Base-by-base conservation (phyloP, 1,140 invertebrate species). In the Drosophila nebulosa region DNA sequence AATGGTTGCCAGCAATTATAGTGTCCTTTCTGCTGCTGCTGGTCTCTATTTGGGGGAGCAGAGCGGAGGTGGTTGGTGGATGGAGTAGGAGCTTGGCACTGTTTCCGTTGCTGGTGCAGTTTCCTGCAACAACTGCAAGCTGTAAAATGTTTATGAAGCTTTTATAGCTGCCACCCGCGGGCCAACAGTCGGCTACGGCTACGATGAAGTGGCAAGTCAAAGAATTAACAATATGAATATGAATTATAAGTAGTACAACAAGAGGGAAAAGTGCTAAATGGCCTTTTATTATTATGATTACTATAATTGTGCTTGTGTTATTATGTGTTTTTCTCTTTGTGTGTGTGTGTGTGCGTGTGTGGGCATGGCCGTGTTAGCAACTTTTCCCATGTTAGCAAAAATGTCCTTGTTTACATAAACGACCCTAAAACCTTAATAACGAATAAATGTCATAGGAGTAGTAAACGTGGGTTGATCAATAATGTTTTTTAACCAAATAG, bases 111-210 rank as follows among this genome's bases (percentile, higher is more conserved):
- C 63, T 70, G 51, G 68, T 55, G 64, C 63, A 55, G 67, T 74
- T 74, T 74, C 75, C 75, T 78, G 80, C 80, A 75, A 74, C 78
- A 75, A 78, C 83, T 88, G 81, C 81, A 88, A 80, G 81, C 83
- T 86, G 83, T 86, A 81, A 86, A 86, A 86, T 86, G 81, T 86
- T 86, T 86, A 86, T 86, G 83, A 86, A 78, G 81, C 81, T 86
- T 86, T 86, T 88, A 86, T 86, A 74, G 58, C 51, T 60, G 74
- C 59, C 61, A 51, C 73, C 74, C 73, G 55, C 69, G 76, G 46
- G 58, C 16, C 35, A 6, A 35, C 9, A 9, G 60, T 14, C 35
- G 12, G 7, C 7, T 14, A 58, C 36, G 6, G 7, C 7, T 14
- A 58, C 51, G 10, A 30, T 51, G 35, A 21, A 53, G 30, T 63